Base-by-base conservation (phyloP, 2,113 vertebrate species). In the Hylia prasina region DNA sequence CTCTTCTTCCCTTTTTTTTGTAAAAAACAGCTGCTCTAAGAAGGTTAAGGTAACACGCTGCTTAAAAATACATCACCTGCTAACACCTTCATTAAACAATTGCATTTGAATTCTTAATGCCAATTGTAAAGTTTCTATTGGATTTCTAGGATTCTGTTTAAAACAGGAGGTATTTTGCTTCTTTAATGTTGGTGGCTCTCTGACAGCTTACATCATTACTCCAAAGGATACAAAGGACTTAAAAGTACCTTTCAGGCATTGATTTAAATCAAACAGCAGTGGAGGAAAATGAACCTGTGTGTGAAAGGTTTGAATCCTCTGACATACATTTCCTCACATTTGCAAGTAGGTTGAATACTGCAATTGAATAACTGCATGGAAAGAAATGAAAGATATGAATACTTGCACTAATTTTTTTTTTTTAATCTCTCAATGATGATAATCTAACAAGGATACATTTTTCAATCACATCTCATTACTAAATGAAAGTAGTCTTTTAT, bases 161-260 rank as follows among this genome's bases (percentile, higher is more conserved):
- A 96, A 94, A 76, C 25, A 72, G 56, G 42, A 64, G 30, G 89
- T 90, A 91, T 69, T 94, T 93, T 91, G 17, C 54, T n/a, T 6
- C 73, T 96, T 93, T 93, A 82, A 95, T 53, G 53, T 45, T 82
- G 48, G 84, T 94, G 66, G 66, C 69, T 95, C 64, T 53, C 78
- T 96, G 88, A 93, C 80, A 96, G 89, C 66, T 87, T 92, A 94
- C 83, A 89, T 80, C 95, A 96, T 85, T 90, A 90, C 78, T 93
- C 78, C 79, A 90, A 94, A 83, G 48, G 56, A 89, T 90, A 90
- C 78, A 94, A 95, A 95, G 70, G 57, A 93, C 82, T 96, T 95
- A 73, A 93, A 96, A 94, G 84, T 58, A 93, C 80, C 71, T 69
- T 95, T 82, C 80, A 90, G 66, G 30, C 45, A 82, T 37, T 90